Percentiles rank a stretch among this genome's conserved stretches.
These are phyloP conservation scores for Meiosimyza decipiens DNA, from an alignment of 2,888 invertebrate species.

Conservation along the genomic window DNA sequence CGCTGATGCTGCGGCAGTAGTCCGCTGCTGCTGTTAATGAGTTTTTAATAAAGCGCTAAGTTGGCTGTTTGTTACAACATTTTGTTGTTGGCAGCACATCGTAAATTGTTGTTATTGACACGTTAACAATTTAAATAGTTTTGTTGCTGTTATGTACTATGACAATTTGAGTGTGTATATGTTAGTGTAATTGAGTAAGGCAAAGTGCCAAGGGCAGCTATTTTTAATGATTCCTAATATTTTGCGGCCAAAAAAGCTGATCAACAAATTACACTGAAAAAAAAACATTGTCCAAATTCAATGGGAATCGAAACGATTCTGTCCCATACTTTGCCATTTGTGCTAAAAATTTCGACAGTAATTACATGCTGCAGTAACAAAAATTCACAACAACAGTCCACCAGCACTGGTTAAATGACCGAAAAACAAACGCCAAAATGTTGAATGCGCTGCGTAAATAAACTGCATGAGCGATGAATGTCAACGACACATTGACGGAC, in stretches of 20 bases:
- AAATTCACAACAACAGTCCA: neutral
- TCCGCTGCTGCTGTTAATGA: conserved; percentile 13
- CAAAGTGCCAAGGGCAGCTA: too few species aligned
- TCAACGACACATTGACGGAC: neutral
- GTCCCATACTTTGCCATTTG: too few species aligned
- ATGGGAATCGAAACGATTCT: too few species aligned
- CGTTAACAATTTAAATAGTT: too few species aligned
- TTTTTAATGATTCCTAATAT: too few species aligned
- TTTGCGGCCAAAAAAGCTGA: too few species aligned
- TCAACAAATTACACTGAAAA: too few species aligned
- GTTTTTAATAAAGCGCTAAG: conserved; percentile 24
- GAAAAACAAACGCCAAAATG: conserved; percentile 17
- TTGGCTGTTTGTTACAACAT: neutral
- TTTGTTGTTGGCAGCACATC: conserved; percentile 3
- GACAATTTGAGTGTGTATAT: too few species aligned
- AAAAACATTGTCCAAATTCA: too few species aligned
- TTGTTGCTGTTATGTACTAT: too few species aligned
- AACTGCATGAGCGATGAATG: neutral
- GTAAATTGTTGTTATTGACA: conserved; percentile 10
- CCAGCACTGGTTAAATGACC: conserved; percentile 20
- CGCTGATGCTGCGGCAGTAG: neutral
- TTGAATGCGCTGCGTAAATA: conserved; percentile 5
- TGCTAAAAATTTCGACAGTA: too few species aligned
- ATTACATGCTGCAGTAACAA: conserved; percentile 4
- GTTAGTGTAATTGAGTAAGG: too few species aligned